phyloP scores from a whole-genome alignment of 2,888 invertebrate genomes.

The Cerceris ruficornis region DNA sequence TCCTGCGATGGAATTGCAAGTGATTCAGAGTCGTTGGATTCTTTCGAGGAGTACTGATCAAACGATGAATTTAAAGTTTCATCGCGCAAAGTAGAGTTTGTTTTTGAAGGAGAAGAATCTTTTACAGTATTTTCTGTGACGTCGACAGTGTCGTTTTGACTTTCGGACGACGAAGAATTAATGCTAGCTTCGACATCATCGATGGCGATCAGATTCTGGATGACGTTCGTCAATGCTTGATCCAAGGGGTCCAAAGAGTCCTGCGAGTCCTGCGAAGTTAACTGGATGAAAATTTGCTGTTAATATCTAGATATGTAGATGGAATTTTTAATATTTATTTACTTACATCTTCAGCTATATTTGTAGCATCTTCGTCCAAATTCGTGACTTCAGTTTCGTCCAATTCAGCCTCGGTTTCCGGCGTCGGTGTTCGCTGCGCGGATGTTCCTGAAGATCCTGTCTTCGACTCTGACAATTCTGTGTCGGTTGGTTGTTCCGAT shows the following conservation, averaged over 20 bases:
- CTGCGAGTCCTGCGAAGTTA: conserved; percentile 21
- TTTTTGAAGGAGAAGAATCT: background rate
- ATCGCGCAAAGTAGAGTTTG: background rate
- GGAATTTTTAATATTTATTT: background rate
- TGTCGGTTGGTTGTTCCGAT: conserved; percentile 78
- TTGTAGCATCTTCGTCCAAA: conserved; percentile 1
- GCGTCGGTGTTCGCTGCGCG: conserved; percentile 71
- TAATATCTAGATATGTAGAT: background rate
- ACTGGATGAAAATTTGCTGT: conserved; percentile 16
- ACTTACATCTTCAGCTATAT: background rate
- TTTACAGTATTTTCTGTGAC: background rate
- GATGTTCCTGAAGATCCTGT: conserved; percentile 65
- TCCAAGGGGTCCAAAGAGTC: conserved; percentile 74
- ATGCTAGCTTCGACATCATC: conserved; percentile 38
- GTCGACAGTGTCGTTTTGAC: background rate
- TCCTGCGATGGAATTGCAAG: background rate
- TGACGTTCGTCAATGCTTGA: conserved; percentile 76
- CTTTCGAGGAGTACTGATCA: background rate
- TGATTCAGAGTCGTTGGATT: background rate
- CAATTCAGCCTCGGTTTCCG: conserved; percentile 72
- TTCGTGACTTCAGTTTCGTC: conserved; percentile 55
- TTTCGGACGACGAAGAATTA: background rate
- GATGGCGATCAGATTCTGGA: conserved; percentile 75
- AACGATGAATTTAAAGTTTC: background rate
- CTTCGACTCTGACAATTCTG: conserved; percentile 75